Base-by-base conservation (phyloP, 2,888 invertebrate species). In the Anthrax anthrax region DNA sequence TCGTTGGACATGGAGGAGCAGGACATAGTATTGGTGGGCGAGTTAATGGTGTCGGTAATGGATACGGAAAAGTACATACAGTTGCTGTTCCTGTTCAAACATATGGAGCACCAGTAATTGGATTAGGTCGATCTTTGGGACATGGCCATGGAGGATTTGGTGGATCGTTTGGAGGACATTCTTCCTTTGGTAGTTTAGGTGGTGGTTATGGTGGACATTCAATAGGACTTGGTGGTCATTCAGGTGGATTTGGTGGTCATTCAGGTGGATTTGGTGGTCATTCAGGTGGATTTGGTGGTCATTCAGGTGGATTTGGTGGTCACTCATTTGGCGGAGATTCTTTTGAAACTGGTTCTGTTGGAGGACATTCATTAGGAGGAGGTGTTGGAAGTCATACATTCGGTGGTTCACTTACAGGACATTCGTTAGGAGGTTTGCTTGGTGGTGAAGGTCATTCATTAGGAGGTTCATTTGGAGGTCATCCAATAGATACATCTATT, bases 381-480 rank as follows among this genome's bases (percentile, higher is more conserved):
- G 9, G 39, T 34, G 39, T 39, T 12, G 44, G 39, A 34, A 39
- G 44, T 18, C 39, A 44, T 34, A 12, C 29, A 12, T 32, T 32
- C 29, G 29, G 29, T 4, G 9, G 37, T 37, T 10, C 17, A 14
- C 17, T 17, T 37, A 17, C 8, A 14, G 41, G 37, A 32, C 13
- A 13, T 23, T 46, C 46, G 9, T 16, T 38, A 29, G 40, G 39
- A 18, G 46, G 44, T 14, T 39, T 38, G 10, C 32, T 17, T 17
- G 18, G 4, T n/a, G 46, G 48, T 14, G 44, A 39, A n/a, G 44
- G 41, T 16, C 46, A 46, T 29, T 16, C 42, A 39, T 43, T 42
- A 18, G 38, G 43, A 32, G 46, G 49, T 37, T 38, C 39, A 37
- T 43, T 42, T n/a, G 37, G 42, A 23, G 46, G 43, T n/a, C n/a